Conservation (phyloP, 2,797 vertebrate species). For the Sebastes jordani region DNA sequence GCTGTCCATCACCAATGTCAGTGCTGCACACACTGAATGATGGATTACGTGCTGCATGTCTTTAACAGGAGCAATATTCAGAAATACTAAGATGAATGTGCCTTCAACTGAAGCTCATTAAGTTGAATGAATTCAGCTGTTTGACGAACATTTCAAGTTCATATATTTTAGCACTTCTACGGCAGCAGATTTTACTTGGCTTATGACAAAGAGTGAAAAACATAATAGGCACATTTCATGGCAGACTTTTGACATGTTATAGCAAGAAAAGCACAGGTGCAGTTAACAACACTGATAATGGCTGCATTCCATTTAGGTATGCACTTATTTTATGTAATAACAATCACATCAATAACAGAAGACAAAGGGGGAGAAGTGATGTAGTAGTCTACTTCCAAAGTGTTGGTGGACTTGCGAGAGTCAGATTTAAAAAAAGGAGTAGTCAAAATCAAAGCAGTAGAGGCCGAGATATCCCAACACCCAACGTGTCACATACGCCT, state of each 20-base stretch:
- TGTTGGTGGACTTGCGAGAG: no score
- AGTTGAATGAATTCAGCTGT: not conserved
- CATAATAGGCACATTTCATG: not conserved
- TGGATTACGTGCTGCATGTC: not conserved
- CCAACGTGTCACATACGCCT: no score
- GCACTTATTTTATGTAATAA: not conserved
- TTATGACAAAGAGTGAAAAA: not conserved
- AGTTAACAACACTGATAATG: not conserved
- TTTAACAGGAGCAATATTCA: not conserved
- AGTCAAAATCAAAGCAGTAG: no score
- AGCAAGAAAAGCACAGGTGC: not conserved
- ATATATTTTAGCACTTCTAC: not conserved
- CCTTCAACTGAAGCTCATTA: not conserved
- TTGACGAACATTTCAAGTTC: not conserved
- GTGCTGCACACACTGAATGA: not conserved
- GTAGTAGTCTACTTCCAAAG: no score
- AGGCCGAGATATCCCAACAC: no score
- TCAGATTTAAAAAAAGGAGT: no score
- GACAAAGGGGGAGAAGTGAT: not conserved
- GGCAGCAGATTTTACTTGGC: not conserved
- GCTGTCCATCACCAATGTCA: conserved; percentile 1
- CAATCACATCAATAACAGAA: not conserved
- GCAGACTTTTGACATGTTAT: not conserved
- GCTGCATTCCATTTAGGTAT: not conserved
- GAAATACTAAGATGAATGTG: not conserved